phyloP scores from a whole-genome alignment of 2,888 invertebrate species.

The Caenorhabditis uteleia region DNA sequence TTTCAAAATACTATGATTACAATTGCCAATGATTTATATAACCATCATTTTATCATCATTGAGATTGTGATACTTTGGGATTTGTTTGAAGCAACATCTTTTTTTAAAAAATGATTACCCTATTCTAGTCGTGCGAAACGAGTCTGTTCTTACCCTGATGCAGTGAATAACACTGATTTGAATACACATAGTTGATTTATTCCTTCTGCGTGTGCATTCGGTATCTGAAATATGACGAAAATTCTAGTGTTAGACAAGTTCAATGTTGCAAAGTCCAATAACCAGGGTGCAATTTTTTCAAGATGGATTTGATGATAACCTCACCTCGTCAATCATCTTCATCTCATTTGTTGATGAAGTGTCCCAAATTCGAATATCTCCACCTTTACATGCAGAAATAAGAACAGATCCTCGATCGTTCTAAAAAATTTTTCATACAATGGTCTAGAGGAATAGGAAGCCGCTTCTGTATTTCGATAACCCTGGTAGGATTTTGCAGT shows the following conservation, averaged over 20 bases:
- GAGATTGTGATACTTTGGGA: no score
- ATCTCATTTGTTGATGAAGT: constrained; percentile 77
- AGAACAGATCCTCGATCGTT: constrained; percentile 22
- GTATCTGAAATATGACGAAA: constrained; percentile 14
- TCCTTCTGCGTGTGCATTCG: constrained; percentile 71
- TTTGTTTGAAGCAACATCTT: no score
- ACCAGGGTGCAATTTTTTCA: neutral
- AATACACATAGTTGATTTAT: constrained; percentile 79
- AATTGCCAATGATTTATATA: no score
- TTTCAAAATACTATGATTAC: no score
- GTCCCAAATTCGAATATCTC: constrained; percentile 81
- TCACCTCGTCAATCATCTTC: constrained; percentile 70
- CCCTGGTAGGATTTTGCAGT: no score
- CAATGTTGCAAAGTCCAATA: no score
- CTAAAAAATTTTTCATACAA: constrained; percentile 1
- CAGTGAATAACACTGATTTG: constrained; percentile 79
- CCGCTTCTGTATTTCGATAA: no score
- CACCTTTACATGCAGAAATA: constrained; percentile 78
- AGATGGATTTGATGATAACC: no score
- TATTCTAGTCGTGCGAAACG: no score
- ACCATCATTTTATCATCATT: no score
- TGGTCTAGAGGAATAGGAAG: neutral
- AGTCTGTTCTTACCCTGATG: constrained; percentile 80
- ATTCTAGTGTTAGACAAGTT: neutral
- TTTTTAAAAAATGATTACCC: no score